These are phyloP conservation scores for Petrocephalus sullivani DNA, from an alignment of 2,797 vertebrate species.

Conservation along the genomic window DNA sequence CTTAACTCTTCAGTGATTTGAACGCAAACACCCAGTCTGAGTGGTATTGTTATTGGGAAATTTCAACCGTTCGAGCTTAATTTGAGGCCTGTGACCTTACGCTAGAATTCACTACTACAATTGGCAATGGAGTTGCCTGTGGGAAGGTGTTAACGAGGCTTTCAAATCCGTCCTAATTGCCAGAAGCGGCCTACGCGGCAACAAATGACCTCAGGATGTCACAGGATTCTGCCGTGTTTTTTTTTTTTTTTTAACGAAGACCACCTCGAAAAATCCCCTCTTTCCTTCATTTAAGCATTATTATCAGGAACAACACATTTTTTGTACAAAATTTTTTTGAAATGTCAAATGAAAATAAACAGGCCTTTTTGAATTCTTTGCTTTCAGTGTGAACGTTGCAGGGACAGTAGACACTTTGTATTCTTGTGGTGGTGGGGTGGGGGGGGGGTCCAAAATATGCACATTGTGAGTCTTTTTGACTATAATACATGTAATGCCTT, in stretches of 20 bases:
- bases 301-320: not conserved
- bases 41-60: not conserved
- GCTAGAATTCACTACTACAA: constrained; percentile 3
- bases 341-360: not conserved
- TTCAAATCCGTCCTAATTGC: not conserved
- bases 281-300: not conserved
- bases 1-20: not conserved
- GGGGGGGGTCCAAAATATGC: not conserved
- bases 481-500: not conserved
- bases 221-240: not conserved
- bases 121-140: not conserved
- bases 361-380: not conserved
- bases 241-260: not conserved
- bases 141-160: not conserved
- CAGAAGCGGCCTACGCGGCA: not conserved
- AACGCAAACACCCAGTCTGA: not conserved
- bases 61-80: not conserved
- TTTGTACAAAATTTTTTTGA: too few species aligned
- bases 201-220: not conserved
- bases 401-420: not conserved
- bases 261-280: not conserved
- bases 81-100: not conserved
- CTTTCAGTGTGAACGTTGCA: not conserved
- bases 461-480: not conserved
- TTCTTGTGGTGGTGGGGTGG: not conserved